Evolutionary conservation across 2,888 invertebrate genomes (phyloP).

Genomic region (Epsilonema sp.): DNA sequence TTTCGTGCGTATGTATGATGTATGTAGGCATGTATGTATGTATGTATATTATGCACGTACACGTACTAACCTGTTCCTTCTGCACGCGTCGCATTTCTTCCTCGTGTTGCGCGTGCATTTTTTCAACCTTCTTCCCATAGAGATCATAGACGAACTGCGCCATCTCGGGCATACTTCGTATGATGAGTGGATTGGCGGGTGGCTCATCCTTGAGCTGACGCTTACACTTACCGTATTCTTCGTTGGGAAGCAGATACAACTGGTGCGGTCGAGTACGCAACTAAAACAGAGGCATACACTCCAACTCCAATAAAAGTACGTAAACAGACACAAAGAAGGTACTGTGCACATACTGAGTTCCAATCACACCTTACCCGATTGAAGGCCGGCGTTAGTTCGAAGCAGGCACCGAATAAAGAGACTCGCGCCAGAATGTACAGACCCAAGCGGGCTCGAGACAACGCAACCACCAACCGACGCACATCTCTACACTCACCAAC

Average conservation of each 20-base stretch:
- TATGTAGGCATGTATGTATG: neutral
- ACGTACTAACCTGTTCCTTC: conserved; percentile 6
- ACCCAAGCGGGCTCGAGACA: conserved; percentile 88
- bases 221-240: too few relatives aligned
- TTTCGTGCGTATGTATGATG: too few relatives aligned
- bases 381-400: conserved; percentile 85
- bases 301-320: conserved; percentile 7
- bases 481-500: conserved; percentile 61
- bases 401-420: conserved; percentile 79
- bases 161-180: conserved; percentile 78
- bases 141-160: conserved; percentile 80
- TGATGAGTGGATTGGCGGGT: conserved; percentile 38
- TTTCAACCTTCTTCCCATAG: conserved; percentile 45
- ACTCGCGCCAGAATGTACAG: conserved; percentile 85
- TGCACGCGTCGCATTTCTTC: conserved; percentile 7
- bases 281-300: conserved; percentile 40
- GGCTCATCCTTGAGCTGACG: conserved; percentile 16
- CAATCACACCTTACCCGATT: too few relatives aligned
- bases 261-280: conserved; percentile 58
- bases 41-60: neutral
- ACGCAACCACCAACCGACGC: conserved; percentile 82
- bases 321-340: neutral
- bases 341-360: too few relatives aligned
- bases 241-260: conserved; percentile 55
- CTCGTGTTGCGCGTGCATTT: conserved; percentile 15